These are phyloP conservation scores for Centroberyx gerrardi DNA, from an alignment of 2,797 vertebrate species.

Conservation along the genomic window DNA sequence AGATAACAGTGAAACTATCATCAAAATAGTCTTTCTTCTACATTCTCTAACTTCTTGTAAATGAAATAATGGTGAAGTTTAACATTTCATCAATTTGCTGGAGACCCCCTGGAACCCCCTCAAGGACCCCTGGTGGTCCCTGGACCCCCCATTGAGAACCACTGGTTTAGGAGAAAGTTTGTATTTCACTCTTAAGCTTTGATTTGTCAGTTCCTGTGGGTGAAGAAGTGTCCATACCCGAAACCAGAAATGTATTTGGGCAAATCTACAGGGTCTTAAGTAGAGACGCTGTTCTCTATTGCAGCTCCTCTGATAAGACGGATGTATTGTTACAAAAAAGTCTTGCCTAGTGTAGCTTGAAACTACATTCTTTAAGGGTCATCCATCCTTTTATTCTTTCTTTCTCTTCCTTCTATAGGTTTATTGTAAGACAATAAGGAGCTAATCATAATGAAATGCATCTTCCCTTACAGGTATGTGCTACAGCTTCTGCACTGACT, in stretches of 20 bases:
- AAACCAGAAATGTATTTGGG: conserved; percentile 24
- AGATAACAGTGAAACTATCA: too few relatives aligned
- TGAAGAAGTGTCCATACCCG: background rate
- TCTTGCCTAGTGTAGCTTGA: conserved; percentile 21
- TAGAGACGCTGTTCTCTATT: conserved; percentile 19
- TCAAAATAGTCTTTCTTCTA: too few relatives aligned
- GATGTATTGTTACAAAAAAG: conserved; percentile 28
- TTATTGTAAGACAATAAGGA: conserved; percentile 11
- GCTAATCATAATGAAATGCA: conserved; percentile 48
- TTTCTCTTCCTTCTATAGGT: conserved; percentile 16
- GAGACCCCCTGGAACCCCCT: too few relatives aligned
- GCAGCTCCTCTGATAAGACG: conserved; percentile 20
- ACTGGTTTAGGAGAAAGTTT: too few relatives aligned
- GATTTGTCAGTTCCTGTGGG: too few relatives aligned
- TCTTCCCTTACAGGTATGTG: conserved; percentile 35
- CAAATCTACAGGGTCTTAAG: background rate
- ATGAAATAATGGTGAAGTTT: too few relatives aligned
- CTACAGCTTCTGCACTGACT: conserved; percentile 17
- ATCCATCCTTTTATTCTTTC: background rate
- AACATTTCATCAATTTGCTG: too few relatives aligned
- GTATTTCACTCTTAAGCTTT: too few relatives aligned
- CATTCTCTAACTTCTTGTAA: too few relatives aligned
- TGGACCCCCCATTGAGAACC: too few relatives aligned
- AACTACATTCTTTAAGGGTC: conserved; percentile 28
- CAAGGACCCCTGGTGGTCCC: too few relatives aligned